These are phyloP conservation scores for Villa cingulata DNA, from an alignment of 2,888 invertebrate genomes.

Conservation along the genomic window DNA sequence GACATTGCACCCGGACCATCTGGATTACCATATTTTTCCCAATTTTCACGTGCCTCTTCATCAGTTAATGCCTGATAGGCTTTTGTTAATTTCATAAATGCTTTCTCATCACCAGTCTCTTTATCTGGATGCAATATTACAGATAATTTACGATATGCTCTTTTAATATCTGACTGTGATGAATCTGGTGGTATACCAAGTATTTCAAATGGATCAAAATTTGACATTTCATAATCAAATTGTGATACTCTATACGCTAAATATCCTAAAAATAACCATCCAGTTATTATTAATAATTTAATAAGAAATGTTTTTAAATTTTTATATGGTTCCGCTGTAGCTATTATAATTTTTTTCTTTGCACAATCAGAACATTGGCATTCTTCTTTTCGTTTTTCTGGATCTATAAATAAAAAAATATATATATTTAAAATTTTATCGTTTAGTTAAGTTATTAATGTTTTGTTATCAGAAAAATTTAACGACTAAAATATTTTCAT, in stretches of 20 bases:
- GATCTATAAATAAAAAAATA: constrained; percentile 48
- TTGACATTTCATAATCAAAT: constrained; percentile 96
- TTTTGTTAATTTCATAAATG: constrained; percentile 95
- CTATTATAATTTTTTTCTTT: constrained; percentile 67
- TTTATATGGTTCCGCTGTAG: constrained; percentile 79
- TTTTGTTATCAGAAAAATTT: no score
- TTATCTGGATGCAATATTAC: constrained; percentile 94
- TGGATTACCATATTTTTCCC: constrained; percentile 99
- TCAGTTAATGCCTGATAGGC: constrained; percentile 87
- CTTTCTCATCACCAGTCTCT: constrained; percentile 91
- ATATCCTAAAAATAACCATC: constrained; percentile 69
- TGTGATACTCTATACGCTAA: constrained; percentile 86
- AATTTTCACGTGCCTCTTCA: constrained; percentile 92
- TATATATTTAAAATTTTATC: no score
- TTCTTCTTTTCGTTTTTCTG: constrained; percentile 56
- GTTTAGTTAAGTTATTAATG: no score
- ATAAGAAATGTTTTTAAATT: constrained; percentile 66
- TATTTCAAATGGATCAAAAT: constrained; percentile 98
- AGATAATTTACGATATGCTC: constrained; percentile 87
- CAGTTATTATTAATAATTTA: constrained; percentile 61
- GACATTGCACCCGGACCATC: constrained; percentile 99
- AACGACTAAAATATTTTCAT: neutral
- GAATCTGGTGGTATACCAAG: constrained; percentile 79
- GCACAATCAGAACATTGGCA: constrained; percentile 85
- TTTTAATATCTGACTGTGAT: constrained; percentile 79